Conservation (phyloP, 2,797 vertebrate species). For the Brachyrhaphis roseni region DNA sequence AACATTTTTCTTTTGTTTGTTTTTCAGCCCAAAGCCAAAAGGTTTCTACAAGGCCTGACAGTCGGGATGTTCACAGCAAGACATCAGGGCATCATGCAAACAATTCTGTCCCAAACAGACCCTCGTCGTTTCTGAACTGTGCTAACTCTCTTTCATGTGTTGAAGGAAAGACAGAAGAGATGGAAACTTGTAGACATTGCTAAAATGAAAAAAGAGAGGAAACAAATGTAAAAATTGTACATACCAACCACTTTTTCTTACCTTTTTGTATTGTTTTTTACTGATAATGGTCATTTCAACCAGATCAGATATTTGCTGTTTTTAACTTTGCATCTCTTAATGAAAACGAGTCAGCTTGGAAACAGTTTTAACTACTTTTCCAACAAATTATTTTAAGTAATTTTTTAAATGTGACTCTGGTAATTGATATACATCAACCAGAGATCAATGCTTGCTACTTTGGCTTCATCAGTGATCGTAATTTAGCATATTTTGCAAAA, state of each 20-base stretch:
- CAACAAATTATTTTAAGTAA: background rate
- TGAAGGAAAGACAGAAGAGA: background rate
- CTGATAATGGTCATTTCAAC: background rate
- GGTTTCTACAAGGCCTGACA: constrained; percentile 72
- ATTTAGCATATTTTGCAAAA: background rate
- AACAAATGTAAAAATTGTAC: constrained; percentile 25
- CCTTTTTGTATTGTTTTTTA: background rate
- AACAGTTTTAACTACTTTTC: background rate
- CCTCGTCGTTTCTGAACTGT: background rate
- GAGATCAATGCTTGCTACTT: background rate
- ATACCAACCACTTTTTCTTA: constrained; percentile 20
- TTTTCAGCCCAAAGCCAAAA: constrained; percentile 77
- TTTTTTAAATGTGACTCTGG: background rate
- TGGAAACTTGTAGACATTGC: background rate
- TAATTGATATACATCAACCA: background rate
- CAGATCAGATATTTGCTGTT: background rate
- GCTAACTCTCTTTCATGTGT: constrained; percentile 7
- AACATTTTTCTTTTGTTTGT: constrained; percentile 48
- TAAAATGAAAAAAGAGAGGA: constrained; percentile 5
- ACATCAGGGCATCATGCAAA: constrained; percentile 13
- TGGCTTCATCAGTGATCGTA: background rate
- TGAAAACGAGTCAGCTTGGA: background rate
- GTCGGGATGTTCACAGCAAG: constrained; percentile 27
- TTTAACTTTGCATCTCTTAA: background rate
- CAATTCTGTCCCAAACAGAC: constrained; percentile 31